Conservation (phyloP, 2,113 vertebrate species). For the Nycticryphes semicollaris region DNA sequence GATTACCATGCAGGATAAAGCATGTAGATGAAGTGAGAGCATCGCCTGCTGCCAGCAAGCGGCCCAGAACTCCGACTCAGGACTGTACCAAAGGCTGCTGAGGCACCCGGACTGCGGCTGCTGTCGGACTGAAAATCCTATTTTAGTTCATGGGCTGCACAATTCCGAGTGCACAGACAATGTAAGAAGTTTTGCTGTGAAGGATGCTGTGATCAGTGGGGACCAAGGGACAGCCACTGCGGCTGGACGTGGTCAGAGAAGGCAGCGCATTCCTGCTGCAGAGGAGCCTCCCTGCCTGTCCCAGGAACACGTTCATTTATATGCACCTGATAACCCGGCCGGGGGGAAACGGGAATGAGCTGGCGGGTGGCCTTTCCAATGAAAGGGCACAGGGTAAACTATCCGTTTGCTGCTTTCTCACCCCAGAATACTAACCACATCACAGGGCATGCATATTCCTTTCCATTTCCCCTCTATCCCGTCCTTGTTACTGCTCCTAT, state of each 20-base stretch:
- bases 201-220: background rate
- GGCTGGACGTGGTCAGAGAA: background rate
- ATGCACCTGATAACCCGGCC: slow-evolving; percentile 43
- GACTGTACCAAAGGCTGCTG: fast-evolving
- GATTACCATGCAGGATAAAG: background rate
- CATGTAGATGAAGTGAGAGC: background rate
- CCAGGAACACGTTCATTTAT: slow-evolving; percentile 28
- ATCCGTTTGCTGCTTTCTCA: slow-evolving; percentile 39
- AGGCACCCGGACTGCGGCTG: fast-evolving
- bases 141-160: fast-evolving
- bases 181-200: background rate
- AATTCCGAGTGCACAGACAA: fast-evolving
- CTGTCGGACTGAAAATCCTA: too few species aligned
- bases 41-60: fast-evolving
- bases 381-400: slow-evolving; percentile 55
- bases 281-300: background rate
- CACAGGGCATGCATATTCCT: background rate
- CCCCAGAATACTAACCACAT: slow-evolving; percentile 39
- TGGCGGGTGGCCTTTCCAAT: slow-evolving; percentile 70
- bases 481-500: background rate
- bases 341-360: slow-evolving; percentile 30
- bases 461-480: background rate
- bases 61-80: background rate
- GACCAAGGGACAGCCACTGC: background rate
- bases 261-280: background rate